Conservation (phyloP, 2,113 vertebrate genomes). For the Galbula dea region DNA sequence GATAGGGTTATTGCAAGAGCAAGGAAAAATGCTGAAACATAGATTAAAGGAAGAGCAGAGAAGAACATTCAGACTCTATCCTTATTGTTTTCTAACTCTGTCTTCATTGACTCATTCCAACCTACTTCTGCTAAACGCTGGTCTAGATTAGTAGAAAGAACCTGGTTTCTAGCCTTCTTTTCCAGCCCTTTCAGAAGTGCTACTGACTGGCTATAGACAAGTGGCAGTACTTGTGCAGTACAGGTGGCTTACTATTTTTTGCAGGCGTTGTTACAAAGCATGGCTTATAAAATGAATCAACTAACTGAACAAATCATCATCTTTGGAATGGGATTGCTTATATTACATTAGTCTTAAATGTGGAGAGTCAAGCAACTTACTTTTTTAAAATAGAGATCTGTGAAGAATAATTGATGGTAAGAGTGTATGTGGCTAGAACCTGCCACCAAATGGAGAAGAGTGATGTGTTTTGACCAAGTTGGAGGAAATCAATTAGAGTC, state of each 20-base stretch:
- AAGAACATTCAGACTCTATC: background rate
- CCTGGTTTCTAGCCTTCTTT: background rate
- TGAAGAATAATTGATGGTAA: background rate
- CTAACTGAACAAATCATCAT: too few species aligned
- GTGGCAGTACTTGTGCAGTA: background rate
- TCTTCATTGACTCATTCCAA: background rate
- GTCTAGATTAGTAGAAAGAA: background rate
- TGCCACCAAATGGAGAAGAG: background rate
- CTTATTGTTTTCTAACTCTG: background rate
- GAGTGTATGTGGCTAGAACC: background rate
- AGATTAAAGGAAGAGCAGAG: background rate
- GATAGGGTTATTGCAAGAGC: background rate
- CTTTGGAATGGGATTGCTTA: background rate
- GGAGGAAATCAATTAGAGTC: background rate
- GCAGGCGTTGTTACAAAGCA: background rate
- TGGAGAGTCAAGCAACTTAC: background rate
- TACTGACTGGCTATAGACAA: background rate
- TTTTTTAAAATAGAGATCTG: background rate
- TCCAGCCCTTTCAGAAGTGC: background rate
- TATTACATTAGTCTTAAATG: background rate
- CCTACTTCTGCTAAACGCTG: background rate
- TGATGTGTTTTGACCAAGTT: background rate
- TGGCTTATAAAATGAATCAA: background rate
- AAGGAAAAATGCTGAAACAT: background rate
- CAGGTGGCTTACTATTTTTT: background rate